Conservation (phyloP, 2,797 vertebrate genomes). For the Oreochromis mossambicus region DNA sequence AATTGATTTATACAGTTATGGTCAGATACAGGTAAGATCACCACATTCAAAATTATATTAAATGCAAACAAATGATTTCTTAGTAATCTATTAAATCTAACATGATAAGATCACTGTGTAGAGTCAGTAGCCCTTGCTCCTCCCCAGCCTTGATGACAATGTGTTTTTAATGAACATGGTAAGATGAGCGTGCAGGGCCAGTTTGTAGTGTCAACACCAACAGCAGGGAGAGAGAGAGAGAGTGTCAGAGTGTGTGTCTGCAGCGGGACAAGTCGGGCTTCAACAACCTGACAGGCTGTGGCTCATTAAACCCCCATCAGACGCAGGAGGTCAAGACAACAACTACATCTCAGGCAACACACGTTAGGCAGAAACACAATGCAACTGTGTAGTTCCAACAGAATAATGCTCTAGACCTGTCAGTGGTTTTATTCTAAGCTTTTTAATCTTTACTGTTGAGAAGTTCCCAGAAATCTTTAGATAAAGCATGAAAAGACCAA, state of each 20-base stretch:
- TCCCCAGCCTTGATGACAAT: not conserved
- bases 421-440: conserved; percentile 58
- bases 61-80: not conserved
- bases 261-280: conserved; percentile 35
- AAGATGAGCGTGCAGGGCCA: conserved; percentile 1
- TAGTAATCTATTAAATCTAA: not conserved
- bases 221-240: conserved; percentile 6
- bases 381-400: not conserved
- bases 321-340: conserved; percentile 63
- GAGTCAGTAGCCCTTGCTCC: not conserved
- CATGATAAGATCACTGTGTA: not conserved
- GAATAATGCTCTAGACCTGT: conserved; percentile 30
- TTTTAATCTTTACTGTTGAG: conserved; percentile 47
- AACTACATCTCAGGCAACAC: conserved; percentile 17
- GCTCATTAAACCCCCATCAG: conserved; percentile 70
- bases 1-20: not conserved
- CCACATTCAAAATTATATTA: not conserved
- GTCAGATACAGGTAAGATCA: not conserved
- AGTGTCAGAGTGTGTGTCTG: conserved; percentile 41
- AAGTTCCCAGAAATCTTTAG: conserved; percentile 49
- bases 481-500: conserved; percentile 33
- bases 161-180: conserved; percentile 30
- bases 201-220: conserved; percentile 42
- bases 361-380: conserved; percentile 8
- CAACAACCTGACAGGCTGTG: conserved; percentile 58